These are phyloP conservation scores for Passer domesticus DNA, from an alignment of 2,113 vertebrate species.

Conservation along the genomic window DNA sequence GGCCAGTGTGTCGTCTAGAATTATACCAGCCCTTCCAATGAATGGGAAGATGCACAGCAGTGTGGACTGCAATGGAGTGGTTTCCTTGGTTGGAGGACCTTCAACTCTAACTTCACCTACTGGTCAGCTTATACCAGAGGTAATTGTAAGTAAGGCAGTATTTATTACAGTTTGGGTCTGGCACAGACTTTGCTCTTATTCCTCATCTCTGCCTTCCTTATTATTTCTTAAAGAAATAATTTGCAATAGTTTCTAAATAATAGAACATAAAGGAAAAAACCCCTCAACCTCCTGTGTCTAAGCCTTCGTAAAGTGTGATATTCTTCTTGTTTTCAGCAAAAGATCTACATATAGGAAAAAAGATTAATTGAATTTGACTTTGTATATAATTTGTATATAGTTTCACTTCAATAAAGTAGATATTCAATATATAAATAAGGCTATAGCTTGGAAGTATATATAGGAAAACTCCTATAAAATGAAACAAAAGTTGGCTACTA, in stretches of 20 bases:
- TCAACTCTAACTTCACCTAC: constrained; percentile 85
- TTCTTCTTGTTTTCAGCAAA: neutral
- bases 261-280: neutral
- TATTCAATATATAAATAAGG: neutral
- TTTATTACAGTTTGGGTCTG: constrained; percentile 33
- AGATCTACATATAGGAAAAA: neutral
- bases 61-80: constrained; percentile 92
- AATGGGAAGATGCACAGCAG: constrained; percentile 90
- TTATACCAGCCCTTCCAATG: constrained; percentile 78
- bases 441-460: neutral
- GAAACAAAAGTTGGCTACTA: neutral
- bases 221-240: constrained; percentile 1
- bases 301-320: neutral
- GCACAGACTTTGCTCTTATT: neutral
- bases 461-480: neutral
- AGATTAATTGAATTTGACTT: neutral
- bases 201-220: neutral
- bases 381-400: neutral
- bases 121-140: constrained; percentile 84
- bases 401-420: neutral
- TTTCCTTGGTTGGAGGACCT: constrained; percentile 85
- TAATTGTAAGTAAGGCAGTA: constrained; percentile 80
- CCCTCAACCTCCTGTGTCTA: neutral
- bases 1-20: constrained; percentile 84
- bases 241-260: constrained; percentile 10